Base-by-base conservation (phyloP, 2,888 invertebrate genomes). In the Lasioglossum marginatum region DNA sequence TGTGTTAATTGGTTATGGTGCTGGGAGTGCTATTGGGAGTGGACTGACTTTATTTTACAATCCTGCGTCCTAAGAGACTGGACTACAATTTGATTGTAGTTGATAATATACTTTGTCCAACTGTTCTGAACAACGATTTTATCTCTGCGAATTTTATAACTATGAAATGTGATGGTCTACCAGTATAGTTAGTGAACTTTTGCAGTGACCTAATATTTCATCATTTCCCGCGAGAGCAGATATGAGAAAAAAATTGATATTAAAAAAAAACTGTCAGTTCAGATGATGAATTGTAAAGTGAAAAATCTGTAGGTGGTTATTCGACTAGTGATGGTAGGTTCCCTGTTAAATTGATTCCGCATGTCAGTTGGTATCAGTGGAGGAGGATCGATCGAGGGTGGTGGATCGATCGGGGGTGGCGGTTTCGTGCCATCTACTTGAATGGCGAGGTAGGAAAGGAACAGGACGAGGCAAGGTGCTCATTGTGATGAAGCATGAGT, bases 401-500 rank as follows among this genome's bases (percentile, higher is more conserved):
- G 19, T 48, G 19, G 63, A 77, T 72, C 80, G 85, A 87, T 78
- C 83, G 81, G 76, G 31, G 43, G 81, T 66, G 81, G 83, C 71
- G 34, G 68, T 90, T 92, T 86, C 82, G 92, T 87, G 76, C 90
- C 91, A 93, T 93, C 92, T 91, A 89, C 93, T 94, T 94, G 93
- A 94, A 94, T 92, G 87, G 86, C 76, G 82, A 85, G 31, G 88
- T 43, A 83, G 86, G 90, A 88, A 85, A 91, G 88, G 86, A 88
- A 87, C 83, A 89, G 88, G 91, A 90, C 88, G 88, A 89, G 87
- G 88, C 89, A 93, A 93, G 93, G 93, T 92, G 92, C 94, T 94
- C 94, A 94, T 94, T 94, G 94, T 93, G 94, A 94, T 94, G 94
- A 95, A 93, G 93, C 95, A 94, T 94, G 95, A 94, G 95, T 95